Conservation (phyloP, 2,113 vertebrate species). For the Tachysurus fulvidraco region DNA sequence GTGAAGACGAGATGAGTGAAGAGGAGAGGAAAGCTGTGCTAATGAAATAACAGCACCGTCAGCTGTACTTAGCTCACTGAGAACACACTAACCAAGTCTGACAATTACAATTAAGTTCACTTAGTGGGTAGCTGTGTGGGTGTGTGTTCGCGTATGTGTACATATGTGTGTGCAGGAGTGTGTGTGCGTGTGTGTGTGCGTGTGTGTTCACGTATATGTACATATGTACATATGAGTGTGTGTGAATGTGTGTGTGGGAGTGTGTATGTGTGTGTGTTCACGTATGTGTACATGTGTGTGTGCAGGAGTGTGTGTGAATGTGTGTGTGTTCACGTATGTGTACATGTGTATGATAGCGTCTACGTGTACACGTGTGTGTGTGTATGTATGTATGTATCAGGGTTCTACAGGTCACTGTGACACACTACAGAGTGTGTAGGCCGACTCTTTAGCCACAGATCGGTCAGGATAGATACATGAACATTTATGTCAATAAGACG, state of each 20-base stretch:
- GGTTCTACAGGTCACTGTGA: conserved; percentile 2
- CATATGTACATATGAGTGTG: not conserved
- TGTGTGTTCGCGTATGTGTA: not conserved
- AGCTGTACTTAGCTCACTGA: conserved; percentile 56
- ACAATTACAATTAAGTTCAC: conserved; percentile 9
- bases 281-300: not conserved
- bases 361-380: not conserved
- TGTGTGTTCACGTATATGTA: not conserved
- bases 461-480: not conserved
- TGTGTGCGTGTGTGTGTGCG: conserved; percentile 16
- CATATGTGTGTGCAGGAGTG: not conserved
- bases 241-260: not conserved
- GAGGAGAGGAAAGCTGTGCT: conserved; percentile 31
- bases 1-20: not conserved
- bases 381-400: conserved; percentile 4
- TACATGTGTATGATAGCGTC: not conserved
- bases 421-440: not conserved
- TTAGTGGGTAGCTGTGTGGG: not conserved
- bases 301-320: not conserved
- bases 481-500: not conserved
- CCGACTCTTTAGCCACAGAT: not conserved
- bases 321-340: not conserved
- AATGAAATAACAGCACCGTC: conserved; percentile 67
- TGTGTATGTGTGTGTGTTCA: not conserved
- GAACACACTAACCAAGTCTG: conserved; percentile 10